Conservation (phyloP, 37 sponge, comb jelly and placozoan genomes). For the Axinella damicornis region DNA sequence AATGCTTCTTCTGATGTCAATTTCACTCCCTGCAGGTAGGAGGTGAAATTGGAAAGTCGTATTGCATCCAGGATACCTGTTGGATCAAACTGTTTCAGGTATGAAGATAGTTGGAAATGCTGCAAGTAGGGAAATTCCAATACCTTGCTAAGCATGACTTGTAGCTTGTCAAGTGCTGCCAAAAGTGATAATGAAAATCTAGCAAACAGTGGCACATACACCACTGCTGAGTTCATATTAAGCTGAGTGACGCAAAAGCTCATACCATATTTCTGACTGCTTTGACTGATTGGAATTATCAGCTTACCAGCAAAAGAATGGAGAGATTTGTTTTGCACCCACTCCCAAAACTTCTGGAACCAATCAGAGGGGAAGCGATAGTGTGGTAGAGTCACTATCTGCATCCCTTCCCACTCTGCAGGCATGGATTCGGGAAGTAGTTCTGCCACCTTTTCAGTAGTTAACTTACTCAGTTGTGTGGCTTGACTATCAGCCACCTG, state of each 20-base stretch:
- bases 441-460: neutral
- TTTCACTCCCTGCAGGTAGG: neutral
- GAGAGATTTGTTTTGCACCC: conserved; percentile 19
- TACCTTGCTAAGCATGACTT: neutral
- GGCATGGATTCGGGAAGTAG: conserved; percentile 5
- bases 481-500: conserved; percentile 4
- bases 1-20: conserved; percentile 37
- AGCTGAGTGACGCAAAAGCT: neutral
- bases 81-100: neutral
- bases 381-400: neutral
- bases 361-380: neutral
- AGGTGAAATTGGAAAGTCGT: too few relatives aligned
- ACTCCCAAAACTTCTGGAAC: conserved; percentile 53
- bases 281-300: conserved; percentile 12
- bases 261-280: neutral
- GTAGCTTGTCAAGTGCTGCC: neutral
- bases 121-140: neutral
- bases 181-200: neutral
- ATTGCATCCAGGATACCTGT: conserved; percentile 27
- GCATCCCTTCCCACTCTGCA: neutral
- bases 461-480: conserved; percentile 27
- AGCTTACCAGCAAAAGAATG: neutral
- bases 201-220: neutral
- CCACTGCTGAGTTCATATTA: neutral
- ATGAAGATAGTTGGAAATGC: neutral